Conservation (phyloP, 2,888 invertebrate species). For the Microctonus hyperodae region DNA sequence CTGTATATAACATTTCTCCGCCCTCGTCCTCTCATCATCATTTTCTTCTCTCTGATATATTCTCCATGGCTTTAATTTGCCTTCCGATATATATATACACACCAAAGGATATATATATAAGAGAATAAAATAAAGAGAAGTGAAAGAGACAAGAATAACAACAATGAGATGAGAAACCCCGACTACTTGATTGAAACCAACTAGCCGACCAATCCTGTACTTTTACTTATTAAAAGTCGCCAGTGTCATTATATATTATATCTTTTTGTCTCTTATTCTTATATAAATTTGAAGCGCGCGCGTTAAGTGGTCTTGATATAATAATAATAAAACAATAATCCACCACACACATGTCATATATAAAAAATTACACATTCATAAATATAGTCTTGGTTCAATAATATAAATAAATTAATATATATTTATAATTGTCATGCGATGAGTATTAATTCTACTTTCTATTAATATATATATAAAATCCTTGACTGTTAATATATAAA, state of each 20-base stretch:
- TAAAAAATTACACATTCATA: too few relatives aligned
- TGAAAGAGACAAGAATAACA: conserved; percentile 7
- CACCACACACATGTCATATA: too few relatives aligned
- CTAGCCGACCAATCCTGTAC: conserved; percentile 57
- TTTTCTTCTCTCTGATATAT: not conserved
- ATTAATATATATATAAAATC: not conserved
- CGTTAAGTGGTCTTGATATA: conserved; percentile 20
- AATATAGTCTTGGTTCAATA: too few relatives aligned
- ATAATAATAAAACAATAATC: conserved; percentile 10
- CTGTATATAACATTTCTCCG: not conserved
- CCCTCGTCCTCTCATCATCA: not conserved
- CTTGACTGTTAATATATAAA: not conserved
- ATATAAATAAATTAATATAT: too few relatives aligned
- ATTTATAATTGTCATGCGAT: not conserved
- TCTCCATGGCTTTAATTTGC: not conserved
- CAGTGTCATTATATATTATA: conserved; percentile 57
- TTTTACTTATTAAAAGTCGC: conserved; percentile 58
- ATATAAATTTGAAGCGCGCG: conserved; percentile 39
- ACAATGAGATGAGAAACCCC: conserved; percentile 47
- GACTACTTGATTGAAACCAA: conserved; percentile 59
- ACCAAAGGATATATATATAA: not conserved
- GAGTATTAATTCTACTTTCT: not conserved
- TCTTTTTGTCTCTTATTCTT: conserved; percentile 59
- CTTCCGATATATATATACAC: not conserved
- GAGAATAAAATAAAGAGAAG: not conserved